A percentile compares a stretch with the other conserved stretches of the same genome.
phyloP scores from a whole-genome alignment of 2,797 vertebrate genomes.

The Linurgus olivaceus region DNA sequence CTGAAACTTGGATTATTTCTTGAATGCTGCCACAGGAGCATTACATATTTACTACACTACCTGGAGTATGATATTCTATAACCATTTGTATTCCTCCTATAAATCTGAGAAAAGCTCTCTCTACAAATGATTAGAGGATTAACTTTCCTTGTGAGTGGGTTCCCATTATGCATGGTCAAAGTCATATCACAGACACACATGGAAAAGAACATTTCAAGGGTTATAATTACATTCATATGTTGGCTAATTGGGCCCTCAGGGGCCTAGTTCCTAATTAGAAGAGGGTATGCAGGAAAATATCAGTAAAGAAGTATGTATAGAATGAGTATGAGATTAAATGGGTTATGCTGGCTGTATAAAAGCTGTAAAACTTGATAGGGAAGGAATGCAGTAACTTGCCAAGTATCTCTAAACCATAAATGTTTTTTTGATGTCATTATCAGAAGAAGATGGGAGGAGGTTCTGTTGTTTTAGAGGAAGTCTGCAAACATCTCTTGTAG shows the following conservation, averaged over 20 bases:
- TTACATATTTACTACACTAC: slow-evolving; percentile 8
- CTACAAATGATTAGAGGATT: slow-evolving; percentile 62
- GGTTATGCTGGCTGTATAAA: slow-evolving; percentile 66
- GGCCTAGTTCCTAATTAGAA: slow-evolving; percentile 76
- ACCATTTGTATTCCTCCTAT: slow-evolving; percentile 31
- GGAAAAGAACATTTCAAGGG: slow-evolving; percentile 66
- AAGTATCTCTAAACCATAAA: slow-evolving; percentile 58
- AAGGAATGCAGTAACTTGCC: slow-evolving; percentile 64
- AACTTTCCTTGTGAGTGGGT: slow-evolving; percentile 60
- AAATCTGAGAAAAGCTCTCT: slow-evolving; percentile 53
- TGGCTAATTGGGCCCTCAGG: slow-evolving; percentile 79
- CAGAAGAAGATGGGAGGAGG: slow-evolving; percentile 47
- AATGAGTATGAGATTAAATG: slow-evolving; percentile 75
- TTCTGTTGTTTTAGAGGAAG: slow-evolving; percentile 21
- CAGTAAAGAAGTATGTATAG: slow-evolving; percentile 63
- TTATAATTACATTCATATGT: slow-evolving; percentile 79
- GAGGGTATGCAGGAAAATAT: slow-evolving; percentile 68
- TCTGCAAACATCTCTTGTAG: background rate
- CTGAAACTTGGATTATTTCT: slow-evolving; percentile 24
- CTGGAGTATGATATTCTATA: slow-evolving; percentile 7
- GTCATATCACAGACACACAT: slow-evolving; percentile 67
- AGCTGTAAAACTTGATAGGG: slow-evolving; percentile 76
- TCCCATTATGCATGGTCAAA: slow-evolving; percentile 67
- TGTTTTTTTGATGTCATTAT: slow-evolving; percentile 45
- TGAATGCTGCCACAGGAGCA: background rate